Evolutionary conservation across 37 sponge, comb jelly and placozoan genomes (phyloP), one percentile per base, ranked within the genome.

Genomic region (Chondrosia reniformis): DNA sequence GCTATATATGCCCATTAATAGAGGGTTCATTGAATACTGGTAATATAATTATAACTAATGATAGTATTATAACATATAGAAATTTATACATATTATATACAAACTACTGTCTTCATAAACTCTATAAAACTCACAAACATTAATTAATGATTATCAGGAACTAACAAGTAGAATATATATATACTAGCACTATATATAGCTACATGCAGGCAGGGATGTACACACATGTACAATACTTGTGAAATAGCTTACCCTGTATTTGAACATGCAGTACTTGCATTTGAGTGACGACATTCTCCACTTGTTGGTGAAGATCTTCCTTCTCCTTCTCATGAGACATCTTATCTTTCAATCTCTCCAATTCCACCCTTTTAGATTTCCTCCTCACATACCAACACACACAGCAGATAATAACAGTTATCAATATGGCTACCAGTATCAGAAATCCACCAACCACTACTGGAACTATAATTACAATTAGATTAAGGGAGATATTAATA

Each of bases 301-400:
- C 66, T 28, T 64, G 31, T 28, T 64, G 66, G 34, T 64, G 6
- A 64, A 64, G 66, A 4, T 64, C 31, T 64, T 64, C 66, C 28
- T 64, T 33, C 3, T 64, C 31, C 52, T 4, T n/a, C 66, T 10
- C 32, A 31, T 4, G 2, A n/a, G 33, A 19, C 15, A 19, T 15
- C 15, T 49, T 10, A 19, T 10, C 31, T 31, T 19, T 31, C 66
- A 64, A 7, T 28, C 34, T 32, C 66, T 32, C 32, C 7, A 31
- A 34, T n/a, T 64, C 25, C 7, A 8, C 63, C 27, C 27, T 22
- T 8, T 22, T 49, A 19, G 52, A 19, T 15, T 49, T 49, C 52
- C 15, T 49, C 52, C 15, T 49, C 15, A 19, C 10, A 15, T 15
- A 10, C 15, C 15, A 49, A 15, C 52, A 49, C 52, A 49, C 52